Percentiles rank a stretch among this genome's conserved stretches.
Conservation (phyloP, 2,888 invertebrate species). For the Conops quadrifasciatus region DNA sequence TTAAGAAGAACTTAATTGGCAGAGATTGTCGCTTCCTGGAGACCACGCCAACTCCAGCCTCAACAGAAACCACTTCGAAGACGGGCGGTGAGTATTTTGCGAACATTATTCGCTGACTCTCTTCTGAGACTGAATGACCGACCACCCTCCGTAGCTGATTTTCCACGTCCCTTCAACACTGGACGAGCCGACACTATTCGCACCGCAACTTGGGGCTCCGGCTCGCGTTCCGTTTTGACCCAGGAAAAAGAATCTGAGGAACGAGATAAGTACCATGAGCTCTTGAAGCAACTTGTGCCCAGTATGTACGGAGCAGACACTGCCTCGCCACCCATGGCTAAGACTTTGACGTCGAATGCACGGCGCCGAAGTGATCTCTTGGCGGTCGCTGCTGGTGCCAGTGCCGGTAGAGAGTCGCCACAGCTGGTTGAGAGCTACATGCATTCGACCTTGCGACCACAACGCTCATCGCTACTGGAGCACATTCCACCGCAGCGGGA, state of each 20-base stretch:
- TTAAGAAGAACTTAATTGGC: slow-evolving; percentile 37
- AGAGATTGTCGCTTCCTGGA: slow-evolving; percentile 39
- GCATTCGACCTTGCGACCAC: not conserved
- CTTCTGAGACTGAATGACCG: not conserved
- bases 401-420: slow-evolving; percentile 15
- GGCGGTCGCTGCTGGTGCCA: slow-evolving; percentile 29
- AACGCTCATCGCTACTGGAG: not conserved
- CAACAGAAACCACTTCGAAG: not conserved
- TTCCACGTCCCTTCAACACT: slow-evolving; percentile 42
- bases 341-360: slow-evolving; percentile 26
- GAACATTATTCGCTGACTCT: not conserved
- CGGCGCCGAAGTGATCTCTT: slow-evolving; percentile 36
- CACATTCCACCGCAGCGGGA: not conserved
- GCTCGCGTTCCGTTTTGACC: slow-evolving; percentile 47
- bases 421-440: not conserved
- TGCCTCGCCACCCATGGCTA: slow-evolving; percentile 34
- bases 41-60: slow-evolving; percentile 23
- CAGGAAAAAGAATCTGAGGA: slow-evolving; percentile 49
- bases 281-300: slow-evolving; percentile 48
- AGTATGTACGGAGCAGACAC: slow-evolving; percentile 45
- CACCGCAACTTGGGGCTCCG: slow-evolving; percentile 40
- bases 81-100: not conserved
- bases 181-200: slow-evolving; percentile 39
- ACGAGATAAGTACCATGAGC: slow-evolving; percentile 50
- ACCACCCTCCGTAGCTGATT: slow-evolving; percentile 38